Evolutionary conservation across 1,140 invertebrate genomes (phyloP).

Genomic region (Drosophila quadrilineata): DNA sequence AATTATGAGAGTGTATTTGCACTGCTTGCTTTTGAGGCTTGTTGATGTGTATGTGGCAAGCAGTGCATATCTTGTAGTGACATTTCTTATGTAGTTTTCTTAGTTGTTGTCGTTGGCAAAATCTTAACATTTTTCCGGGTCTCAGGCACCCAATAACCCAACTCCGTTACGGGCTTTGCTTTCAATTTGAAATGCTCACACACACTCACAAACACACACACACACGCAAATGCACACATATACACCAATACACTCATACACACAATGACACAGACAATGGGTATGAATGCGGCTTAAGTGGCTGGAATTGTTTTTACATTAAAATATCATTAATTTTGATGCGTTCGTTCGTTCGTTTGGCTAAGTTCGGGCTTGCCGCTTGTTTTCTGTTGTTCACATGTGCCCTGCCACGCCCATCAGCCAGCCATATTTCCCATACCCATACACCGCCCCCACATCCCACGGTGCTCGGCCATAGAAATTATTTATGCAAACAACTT

Average conservation of each 20-base stretch:
- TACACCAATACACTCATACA: not conserved
- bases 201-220: conserved; percentile 1
- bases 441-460: too few species aligned
- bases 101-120: conserved; percentile 6
- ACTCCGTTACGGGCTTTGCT: conserved; percentile 38
- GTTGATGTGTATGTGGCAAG: too few species aligned
- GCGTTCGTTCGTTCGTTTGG: conserved; percentile 35
- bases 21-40: too few species aligned
- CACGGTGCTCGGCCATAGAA: conserved; percentile 19
- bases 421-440: too few species aligned
- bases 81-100: not conserved
- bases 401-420: too few species aligned
- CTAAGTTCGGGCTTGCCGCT: too few species aligned
- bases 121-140: conserved; percentile 36
- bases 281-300: conserved; percentile 65
- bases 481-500: conserved; percentile 58
- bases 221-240: conserved; percentile 4
- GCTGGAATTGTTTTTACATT: conserved; percentile 77
- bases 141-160: conserved; percentile 28
- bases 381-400: conserved; percentile 1
- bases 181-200: conserved; percentile 55
- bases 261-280: conserved; percentile 15
- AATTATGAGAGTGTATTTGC: too few species aligned
- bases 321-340: conserved; percentile 78
- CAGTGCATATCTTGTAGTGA: too few species aligned